Base-by-base conservation (phyloP, 1,140 invertebrate genomes). In the Eufriesea mexicana region DNA sequence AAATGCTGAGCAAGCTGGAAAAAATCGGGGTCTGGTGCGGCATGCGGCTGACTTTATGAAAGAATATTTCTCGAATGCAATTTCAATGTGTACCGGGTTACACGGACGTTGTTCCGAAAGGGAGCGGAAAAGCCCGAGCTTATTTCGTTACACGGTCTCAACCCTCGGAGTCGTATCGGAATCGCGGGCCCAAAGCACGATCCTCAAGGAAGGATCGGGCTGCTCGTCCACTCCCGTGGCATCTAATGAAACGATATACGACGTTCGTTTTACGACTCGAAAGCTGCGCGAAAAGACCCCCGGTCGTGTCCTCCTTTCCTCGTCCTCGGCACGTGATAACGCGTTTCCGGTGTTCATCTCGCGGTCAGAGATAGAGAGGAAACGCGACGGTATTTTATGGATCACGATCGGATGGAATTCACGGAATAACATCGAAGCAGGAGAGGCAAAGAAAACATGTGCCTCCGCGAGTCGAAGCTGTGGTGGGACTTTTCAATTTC, bases 401-500 rank as follows among this genome's bases (percentile, higher is more conserved):
- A 80, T 73, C 70, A 80, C 47, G 57, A 73, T 64, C 79, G 59
- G 42, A 81, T 75, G 49, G 54, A 77, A 68, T 77, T 70, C 47
- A n/a, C 62, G 66, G 62, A 70, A 77, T 83, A 77, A 78, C 74
- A 70, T 51, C 18, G 62, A 20, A 23, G 25, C 14, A 18, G 20
- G 20, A 23, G 25, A 45, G n/a, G 54, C 47, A 70, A 83, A 62
- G 80, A 62, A 83, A 70, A 70, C 64, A 83, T 70, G 80, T n/a
- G 80, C 28, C 18, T 7, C 20, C 28, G 47, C 73, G 45, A 25
- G 54, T 8, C 42, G 42, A 62, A n/a, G 61, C 7, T 18, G 28
- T 7, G 47, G 55, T 35, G 18, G 74, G 54, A 78, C 64, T 83
- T 83, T 83, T 70, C 80, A 77, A 83, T 83, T 83, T 83, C 66